Evolutionary conservation across 2,888 invertebrate species (phyloP).

Genomic region (Cheilosia grossa): DNA sequence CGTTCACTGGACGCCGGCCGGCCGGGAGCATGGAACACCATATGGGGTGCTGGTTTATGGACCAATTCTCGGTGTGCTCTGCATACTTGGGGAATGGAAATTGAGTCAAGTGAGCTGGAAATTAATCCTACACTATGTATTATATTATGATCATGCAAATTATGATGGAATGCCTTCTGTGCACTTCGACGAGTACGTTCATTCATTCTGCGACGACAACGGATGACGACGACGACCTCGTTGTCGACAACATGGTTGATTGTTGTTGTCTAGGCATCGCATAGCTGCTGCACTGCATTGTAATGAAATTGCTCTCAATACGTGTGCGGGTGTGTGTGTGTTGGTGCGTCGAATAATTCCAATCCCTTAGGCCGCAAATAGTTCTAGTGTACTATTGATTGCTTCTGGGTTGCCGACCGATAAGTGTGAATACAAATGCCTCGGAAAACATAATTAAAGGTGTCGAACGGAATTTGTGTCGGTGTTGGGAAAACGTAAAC

Average conservation of each 20-base stretch:
- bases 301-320: constrained; percentile 67
- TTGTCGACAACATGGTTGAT: neutral
- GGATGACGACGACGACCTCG: constrained; percentile 10
- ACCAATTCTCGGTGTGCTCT: neutral
- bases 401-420: constrained; percentile 73
- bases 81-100: constrained; percentile 52
- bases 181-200: constrained; percentile 50
- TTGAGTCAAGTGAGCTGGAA: constrained; percentile 73
- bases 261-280: constrained; percentile 13
- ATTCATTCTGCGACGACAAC: constrained; percentile 42
- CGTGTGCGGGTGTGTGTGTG: constrained; percentile 23
- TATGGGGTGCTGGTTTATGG: constrained; percentile 30
- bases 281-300: constrained; percentile 12
- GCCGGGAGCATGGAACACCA: constrained; percentile 7
- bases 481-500: neutral
- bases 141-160: constrained; percentile 65
- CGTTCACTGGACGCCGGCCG: constrained; percentile 3
- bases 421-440: constrained; percentile 57
- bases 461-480: neutral
- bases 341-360: constrained; percentile 51
- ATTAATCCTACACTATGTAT: constrained; percentile 63
- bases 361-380: constrained; percentile 7
- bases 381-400: constrained; percentile 53
- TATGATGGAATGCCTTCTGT: constrained; percentile 62
- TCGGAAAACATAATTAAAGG: constrained; percentile 26